Evolutionary conservation across 1,140 invertebrate genomes (phyloP), one percentile per base, ranked within the genome.

Genomic region (Orussus abietinus): DNA sequence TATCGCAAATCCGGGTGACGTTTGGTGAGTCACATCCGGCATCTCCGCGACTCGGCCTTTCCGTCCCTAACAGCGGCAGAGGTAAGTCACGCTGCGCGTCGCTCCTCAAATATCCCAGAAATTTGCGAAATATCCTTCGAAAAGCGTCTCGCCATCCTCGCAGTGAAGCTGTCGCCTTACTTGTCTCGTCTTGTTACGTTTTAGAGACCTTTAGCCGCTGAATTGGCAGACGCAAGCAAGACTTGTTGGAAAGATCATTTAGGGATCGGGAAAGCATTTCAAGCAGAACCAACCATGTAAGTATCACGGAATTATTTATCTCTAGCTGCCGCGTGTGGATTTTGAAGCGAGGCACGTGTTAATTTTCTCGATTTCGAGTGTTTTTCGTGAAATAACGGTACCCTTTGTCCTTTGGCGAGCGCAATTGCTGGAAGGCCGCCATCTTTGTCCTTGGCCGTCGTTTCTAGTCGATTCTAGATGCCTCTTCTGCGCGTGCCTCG

Each of bases 21-120:
- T 34, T 17, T 33, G 19, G 15, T 40, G 42, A 49, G 1, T 36
- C 18, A 49, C 31, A 42, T 53, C 51, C 51, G 51, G 39, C 47
- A 38, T 49, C 41, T 20, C 37, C 41, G 7, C 14, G 36, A 20
- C 29, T 47, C 46, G 57, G 59, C 53, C 66, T 69, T 69, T 69
- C 62, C 57, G 63, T 67, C 55, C 58, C 55, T 49, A 59, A 28
- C 48, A 47, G 53, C 55, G 55, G 62, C 50, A 56, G 58, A 53
- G 60, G 66, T 69, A 59, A 56, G 64, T 58, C 38, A 18, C 35
- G 5, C 48, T 36, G 33, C 19, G 25, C 25, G 3, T 22, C 9
- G 17, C 14, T 42, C 30, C 12, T 28, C 6, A 2, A 25, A 18
- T 6, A 6, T 11, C 13, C 11, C 11, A 11, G 6, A 7, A 14